Evolutionary conservation across 2,888 invertebrate species (phyloP).

Genomic region (Augiades crinisus): DNA sequence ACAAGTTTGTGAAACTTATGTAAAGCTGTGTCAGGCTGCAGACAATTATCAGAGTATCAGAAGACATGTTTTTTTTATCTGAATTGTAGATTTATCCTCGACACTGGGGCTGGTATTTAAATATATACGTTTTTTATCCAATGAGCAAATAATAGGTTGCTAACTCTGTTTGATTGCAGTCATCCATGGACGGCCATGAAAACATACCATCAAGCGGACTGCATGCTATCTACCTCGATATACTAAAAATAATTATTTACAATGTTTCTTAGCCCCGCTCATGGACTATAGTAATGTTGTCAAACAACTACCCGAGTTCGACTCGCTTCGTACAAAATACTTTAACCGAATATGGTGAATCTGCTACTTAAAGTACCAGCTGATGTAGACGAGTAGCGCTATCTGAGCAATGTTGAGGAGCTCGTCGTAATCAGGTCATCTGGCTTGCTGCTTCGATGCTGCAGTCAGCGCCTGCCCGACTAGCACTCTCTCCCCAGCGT

Average conservation of each 20-base stretch:
- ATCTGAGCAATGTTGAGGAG: conserved; percentile 51
- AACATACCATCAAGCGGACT: too few relatives aligned
- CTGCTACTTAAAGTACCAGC: conserved; percentile 44
- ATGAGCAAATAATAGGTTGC: too few relatives aligned
- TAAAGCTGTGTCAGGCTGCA: too few relatives aligned
- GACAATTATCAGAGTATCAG: too few relatives aligned
- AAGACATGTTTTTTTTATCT: too few relatives aligned
- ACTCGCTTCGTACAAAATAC: not conserved
- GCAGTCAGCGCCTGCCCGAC: conserved; percentile 81
- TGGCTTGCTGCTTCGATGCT: conserved; percentile 46
- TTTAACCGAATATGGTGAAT: not conserved
- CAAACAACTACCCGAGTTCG: not conserved
- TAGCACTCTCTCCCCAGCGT: conserved; percentile 83
- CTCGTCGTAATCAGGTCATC: conserved; percentile 60
- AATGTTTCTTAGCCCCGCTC: not conserved
- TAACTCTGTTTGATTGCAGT: too few relatives aligned
- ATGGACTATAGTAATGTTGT: not conserved
- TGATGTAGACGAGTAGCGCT: conserved; percentile 45
- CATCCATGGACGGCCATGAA: too few relatives aligned
- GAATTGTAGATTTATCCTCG: too few relatives aligned
- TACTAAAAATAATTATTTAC: not conserved
- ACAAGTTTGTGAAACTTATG: too few relatives aligned
- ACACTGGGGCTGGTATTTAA: too few relatives aligned
- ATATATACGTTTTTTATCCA: too few relatives aligned
- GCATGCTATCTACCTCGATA: too few relatives aligned